Conservation (phyloP, 2,888 invertebrate genomes). For the Caradrina clavipalpis region DNA sequence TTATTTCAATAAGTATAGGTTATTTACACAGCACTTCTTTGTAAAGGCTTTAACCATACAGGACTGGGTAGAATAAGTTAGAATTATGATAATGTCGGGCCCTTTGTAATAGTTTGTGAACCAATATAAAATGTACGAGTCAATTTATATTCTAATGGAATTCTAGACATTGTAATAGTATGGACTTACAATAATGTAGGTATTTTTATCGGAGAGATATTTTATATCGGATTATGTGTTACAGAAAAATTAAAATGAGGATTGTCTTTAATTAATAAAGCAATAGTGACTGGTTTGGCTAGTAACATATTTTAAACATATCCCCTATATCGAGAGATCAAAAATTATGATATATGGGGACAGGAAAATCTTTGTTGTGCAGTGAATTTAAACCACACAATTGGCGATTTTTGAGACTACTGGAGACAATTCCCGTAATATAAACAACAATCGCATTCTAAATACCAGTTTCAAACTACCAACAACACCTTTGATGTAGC, state of each 20-base stretch:
- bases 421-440: too few relatives aligned
- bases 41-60: slow-evolving; percentile 17
- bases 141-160: slow-evolving; percentile 48
- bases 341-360: too few relatives aligned
- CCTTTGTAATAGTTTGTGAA: slow-evolving; percentile 45
- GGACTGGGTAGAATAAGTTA: slow-evolving; percentile 23
- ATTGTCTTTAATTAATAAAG: too few relatives aligned
- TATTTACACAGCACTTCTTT: slow-evolving; percentile 15
- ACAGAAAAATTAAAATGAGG: neutral
- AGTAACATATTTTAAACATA: too few relatives aligned
- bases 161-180: slow-evolving; percentile 5
- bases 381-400: too few relatives aligned
- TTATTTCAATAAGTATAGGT: slow-evolving; percentile 5
- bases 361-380: too few relatives aligned
- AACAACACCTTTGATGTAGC: too few relatives aligned
- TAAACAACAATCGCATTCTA: too few relatives aligned
- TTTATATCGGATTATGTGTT: neutral
- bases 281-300: too few relatives aligned
- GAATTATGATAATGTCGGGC: slow-evolving; percentile 39
- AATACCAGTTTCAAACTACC: too few relatives aligned
- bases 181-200: neutral
- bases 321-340: too few relatives aligned
- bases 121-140: slow-evolving; percentile 39
- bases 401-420: too few relatives aligned
- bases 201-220: neutral